Evolutionary conservation across 2,797 vertebrate species (phyloP).

Genomic region (Diceros bicornis): DNA sequence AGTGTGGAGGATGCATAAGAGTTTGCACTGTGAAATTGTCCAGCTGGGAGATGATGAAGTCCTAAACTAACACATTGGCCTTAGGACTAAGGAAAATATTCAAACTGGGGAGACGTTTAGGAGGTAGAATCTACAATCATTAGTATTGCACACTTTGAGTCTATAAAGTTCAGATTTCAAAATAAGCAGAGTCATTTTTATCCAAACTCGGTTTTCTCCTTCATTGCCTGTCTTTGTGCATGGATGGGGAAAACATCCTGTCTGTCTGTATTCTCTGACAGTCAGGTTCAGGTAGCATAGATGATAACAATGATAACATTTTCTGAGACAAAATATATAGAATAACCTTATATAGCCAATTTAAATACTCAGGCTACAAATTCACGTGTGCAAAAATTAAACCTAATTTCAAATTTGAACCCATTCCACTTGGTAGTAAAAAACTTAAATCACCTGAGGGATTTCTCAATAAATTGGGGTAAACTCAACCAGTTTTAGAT

Average conservation of each 20-base stretch:
- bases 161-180: constrained; percentile 13
- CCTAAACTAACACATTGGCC: not conserved
- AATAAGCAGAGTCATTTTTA: not conserved
- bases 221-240: not conserved
- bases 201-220: not conserved
- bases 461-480: not conserved
- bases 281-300: not conserved
- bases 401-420: not conserved
- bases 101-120: not conserved
- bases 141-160: not conserved
- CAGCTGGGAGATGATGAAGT: not conserved
- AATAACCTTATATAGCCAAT: not conserved
- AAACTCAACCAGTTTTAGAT: not conserved
- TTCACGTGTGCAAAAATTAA: not conserved
- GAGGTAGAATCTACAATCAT: not conserved
- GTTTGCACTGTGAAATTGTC: not conserved
- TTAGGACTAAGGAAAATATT: not conserved
- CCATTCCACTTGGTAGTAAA: not conserved
- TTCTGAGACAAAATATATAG: not conserved
- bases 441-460: not conserved
- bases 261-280: not conserved
- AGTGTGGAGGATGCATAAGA: not conserved
- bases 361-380: not conserved
- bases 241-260: not conserved
- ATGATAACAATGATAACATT: not conserved